These are phyloP conservation scores for Chloropsis hardwickii DNA, from an alignment of 2,113 vertebrate species.

Conservation along the genomic window DNA sequence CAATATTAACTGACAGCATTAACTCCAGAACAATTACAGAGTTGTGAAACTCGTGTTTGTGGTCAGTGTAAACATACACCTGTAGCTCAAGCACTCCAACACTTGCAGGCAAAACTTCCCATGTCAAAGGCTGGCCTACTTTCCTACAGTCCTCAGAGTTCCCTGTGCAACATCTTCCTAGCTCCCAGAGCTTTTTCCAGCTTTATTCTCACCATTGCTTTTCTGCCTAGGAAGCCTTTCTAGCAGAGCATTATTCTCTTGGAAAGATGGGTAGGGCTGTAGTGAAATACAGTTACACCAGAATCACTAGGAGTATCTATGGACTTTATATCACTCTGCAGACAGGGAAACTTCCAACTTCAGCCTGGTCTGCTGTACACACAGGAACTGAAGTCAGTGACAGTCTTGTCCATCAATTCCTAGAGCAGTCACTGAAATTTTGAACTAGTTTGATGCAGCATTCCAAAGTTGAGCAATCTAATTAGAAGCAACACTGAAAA, in stretches of 20 bases:
- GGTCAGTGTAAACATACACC: background rate
- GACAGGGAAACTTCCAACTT: background rate
- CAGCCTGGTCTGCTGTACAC: background rate
- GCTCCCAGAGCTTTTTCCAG: background rate
- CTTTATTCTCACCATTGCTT: background rate
- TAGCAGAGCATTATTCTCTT: background rate
- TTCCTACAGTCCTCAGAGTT: background rate
- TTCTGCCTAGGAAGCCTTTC: background rate
- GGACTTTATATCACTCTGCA: background rate
- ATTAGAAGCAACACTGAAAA: background rate
- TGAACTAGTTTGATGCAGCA: background rate
- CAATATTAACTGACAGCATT: background rate
- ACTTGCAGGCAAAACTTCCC: background rate
- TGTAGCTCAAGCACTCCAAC: background rate
- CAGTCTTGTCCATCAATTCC: background rate
- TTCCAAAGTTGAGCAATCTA: background rate
- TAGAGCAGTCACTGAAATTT: background rate
- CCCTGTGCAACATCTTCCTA: background rate
- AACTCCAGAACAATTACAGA: background rate
- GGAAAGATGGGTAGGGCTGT: background rate
- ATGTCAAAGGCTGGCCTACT: background rate
- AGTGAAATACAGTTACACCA: background rate
- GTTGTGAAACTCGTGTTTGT: background rate
- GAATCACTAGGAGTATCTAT: background rate
- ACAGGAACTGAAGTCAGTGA: background rate